Conservation (phyloP, 2,797 vertebrate species). For the Euphonia xanthogaster region DNA sequence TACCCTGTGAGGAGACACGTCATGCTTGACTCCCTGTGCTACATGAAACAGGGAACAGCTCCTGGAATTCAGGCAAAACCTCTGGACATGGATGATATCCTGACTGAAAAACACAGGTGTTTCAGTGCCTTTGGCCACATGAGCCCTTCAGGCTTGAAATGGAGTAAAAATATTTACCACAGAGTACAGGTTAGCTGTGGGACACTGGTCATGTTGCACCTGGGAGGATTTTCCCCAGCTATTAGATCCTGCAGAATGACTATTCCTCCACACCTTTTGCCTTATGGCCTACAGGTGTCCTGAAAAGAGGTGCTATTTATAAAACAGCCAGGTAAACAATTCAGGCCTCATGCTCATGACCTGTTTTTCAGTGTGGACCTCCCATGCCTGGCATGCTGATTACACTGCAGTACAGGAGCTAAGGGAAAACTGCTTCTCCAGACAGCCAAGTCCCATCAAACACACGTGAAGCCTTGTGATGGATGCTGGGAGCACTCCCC, state of each 20-base stretch:
- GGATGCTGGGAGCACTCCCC: neutral
- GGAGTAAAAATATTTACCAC: fast-evolving
- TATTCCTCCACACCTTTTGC: neutral
- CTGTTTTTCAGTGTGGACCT: neutral
- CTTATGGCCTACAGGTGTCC: neutral
- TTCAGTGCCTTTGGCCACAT: neutral
- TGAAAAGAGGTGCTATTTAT: neutral
- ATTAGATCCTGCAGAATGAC: neutral
- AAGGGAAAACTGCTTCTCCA: neutral
- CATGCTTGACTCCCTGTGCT: neutral
- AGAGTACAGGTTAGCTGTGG: neutral
- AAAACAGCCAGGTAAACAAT: neutral
- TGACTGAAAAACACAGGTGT: neutral
- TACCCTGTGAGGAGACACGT: neutral
- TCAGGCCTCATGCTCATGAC: neutral
- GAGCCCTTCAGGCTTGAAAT: neutral
- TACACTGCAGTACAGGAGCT: neutral
- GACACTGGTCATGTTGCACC: neutral
- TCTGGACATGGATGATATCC: neutral
- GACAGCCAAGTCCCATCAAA: neutral
- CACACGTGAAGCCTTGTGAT: neutral
- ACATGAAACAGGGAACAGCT: neutral
- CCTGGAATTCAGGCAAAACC: neutral
- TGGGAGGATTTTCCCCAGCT: neutral
- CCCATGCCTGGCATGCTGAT: neutral